Evolutionary conservation across 2,888 invertebrate genomes (phyloP).

Genomic region (Cheilosia impressa): DNA sequence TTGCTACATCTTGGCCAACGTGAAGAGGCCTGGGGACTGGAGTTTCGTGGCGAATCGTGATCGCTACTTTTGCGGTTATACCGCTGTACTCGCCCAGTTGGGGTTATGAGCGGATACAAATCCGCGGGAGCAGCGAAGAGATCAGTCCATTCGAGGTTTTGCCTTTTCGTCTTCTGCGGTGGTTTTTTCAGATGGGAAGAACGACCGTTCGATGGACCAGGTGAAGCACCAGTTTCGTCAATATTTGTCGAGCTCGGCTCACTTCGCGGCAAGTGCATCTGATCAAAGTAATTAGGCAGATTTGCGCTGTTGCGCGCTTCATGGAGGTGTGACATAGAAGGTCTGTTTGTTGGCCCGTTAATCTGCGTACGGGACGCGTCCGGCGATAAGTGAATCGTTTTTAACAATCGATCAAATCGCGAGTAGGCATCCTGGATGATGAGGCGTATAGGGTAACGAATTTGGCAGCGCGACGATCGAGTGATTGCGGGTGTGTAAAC

Average conservation of each 20-base stretch:
- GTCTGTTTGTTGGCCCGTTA: constrained; percentile 37
- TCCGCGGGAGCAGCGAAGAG: constrained; percentile 51
- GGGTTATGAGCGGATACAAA: constrained; percentile 51
- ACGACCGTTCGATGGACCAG: constrained; percentile 43
- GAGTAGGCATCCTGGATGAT: constrained; percentile 68
- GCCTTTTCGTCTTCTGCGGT: constrained; percentile 39
- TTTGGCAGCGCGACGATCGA: constrained; percentile 18
- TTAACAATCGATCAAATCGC: constrained; percentile 70
- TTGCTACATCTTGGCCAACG: constrained; percentile 39
- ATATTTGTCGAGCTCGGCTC: constrained; percentile 35
- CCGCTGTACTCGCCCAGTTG: constrained; percentile 35
- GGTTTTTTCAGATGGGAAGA: constrained; percentile 40
- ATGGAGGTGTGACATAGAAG: constrained; percentile 49
- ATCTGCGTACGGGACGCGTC: constrained; percentile 71
- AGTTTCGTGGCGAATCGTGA: constrained; percentile 44
- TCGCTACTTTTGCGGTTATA: background rate
- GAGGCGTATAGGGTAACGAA: constrained; percentile 9
- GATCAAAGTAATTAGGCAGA: constrained; percentile 46
- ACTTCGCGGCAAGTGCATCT: constrained; percentile 33
- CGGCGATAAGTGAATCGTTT: constrained; percentile 74
- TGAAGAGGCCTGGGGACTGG: constrained; percentile 27
- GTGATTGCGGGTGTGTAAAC: constrained; percentile 45
- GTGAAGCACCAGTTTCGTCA: constrained; percentile 3
- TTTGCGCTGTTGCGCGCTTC: constrained; percentile 26
- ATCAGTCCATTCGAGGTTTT: constrained; percentile 60